These are phyloP conservation scores for Sceloporus tristichus DNA, from an alignment of 2,113 vertebrate genomes.

Conservation along the genomic window DNA sequence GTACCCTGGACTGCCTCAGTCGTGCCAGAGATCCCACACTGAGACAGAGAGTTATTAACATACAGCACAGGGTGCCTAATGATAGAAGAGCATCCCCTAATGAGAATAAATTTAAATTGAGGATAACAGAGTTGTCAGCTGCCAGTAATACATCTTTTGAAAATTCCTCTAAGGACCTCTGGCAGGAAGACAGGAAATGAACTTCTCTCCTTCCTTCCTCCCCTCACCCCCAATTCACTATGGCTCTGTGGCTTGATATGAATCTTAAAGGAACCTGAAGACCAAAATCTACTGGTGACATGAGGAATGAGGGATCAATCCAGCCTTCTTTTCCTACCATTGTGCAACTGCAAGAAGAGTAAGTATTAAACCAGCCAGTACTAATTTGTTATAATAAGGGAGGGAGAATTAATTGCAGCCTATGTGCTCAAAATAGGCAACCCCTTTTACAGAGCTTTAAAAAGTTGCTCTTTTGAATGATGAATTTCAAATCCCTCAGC, in stretches of 20 bases:
- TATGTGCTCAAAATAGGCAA: neutral
- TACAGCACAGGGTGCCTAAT: slow-evolving; percentile 13
- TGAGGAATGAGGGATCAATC: neutral
- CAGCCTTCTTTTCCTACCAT: slow-evolving; percentile 19
- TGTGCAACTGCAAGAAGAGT: neutral
- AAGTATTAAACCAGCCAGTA: neutral
- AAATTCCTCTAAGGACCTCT: slow-evolving; percentile 16
- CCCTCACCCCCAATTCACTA: neutral
- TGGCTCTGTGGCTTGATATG: neutral
- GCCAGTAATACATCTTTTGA: slow-evolving; percentile 36
- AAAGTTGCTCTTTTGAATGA: too few relatives aligned
- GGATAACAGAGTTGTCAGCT: slow-evolving; percentile 27
- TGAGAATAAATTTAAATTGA: slow-evolving; percentile 36
- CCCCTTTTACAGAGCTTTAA: slow-evolving; percentile 22
- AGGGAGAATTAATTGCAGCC: neutral
- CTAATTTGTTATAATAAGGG: neutral
- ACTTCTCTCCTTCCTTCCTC: neutral
- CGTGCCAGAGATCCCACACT: neutral
- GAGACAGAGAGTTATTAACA: neutral
- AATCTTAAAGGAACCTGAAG: slow-evolving; percentile 24
- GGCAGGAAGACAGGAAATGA: slow-evolving; percentile 17
- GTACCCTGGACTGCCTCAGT: slow-evolving; percentile 14
- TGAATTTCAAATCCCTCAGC: too few relatives aligned
- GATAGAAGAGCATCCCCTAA: neutral
- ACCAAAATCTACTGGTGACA: neutral